Evolutionary conservation across 2,888 invertebrate genomes (phyloP), one percentile per base, ranked within the genome.

Genomic region (Tetramorium bicarinatum): DNA sequence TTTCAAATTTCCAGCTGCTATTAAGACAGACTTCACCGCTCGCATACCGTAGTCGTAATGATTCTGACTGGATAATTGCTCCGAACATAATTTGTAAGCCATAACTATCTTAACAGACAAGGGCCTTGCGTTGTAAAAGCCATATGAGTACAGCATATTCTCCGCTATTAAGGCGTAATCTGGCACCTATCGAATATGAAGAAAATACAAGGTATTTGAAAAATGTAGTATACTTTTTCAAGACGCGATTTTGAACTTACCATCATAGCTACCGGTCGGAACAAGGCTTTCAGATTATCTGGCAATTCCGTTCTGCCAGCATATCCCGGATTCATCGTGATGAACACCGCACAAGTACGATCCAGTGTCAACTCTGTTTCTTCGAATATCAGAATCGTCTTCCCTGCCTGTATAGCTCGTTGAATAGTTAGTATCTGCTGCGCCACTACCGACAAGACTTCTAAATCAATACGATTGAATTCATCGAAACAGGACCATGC

Each of bases 41-140:
- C 97, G 94, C 96, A 97, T 96, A 2, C 96, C 97, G 87, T 97
- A 97, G 93, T 97, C 97, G 91, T 97, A 97, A 92, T 96, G 97
- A 92, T 95, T 96, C 92, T 96, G 96, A 29, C 96, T 96, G 0
- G 96, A 96, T 74, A 97, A 93, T 92, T 96, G 96, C 89, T 96
- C 96, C 1, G 96, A 96, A 89, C 96, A 97, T 52, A 97, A 94
- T 87, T 96, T 95, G 92, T 96, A 97, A 0, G 96, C 96, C 85
- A 96, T 96, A 6, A 96, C 96, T 87, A 97, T 96, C 94, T 97
- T 97, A 21, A 96, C 95, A 0, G 97, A 96, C 69, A 97, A 91
- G 54, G 95, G 95, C 52, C 96, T 93, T 34, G 96, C 96, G 83
- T 95, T 95, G 52, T 96, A 95, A 91, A 97, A 97, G 6, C 97